Evolutionary conservation across 2,797 vertebrate species (phyloP).

Genomic region (Kryptopterus vitreolus): DNA sequence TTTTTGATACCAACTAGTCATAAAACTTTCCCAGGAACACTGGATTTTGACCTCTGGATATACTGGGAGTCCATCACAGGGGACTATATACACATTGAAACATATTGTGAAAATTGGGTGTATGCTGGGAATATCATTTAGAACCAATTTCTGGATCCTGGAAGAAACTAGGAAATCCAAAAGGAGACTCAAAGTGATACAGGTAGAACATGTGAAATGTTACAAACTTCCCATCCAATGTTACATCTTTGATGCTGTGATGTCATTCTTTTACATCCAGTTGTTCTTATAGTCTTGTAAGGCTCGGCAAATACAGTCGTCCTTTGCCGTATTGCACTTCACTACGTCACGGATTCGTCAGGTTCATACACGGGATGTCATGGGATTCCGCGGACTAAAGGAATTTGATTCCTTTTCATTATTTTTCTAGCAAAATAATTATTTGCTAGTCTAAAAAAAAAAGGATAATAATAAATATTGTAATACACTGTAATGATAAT

Average conservation of each 20-base stretch:
- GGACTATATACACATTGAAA: background rate
- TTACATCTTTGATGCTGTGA: background rate
- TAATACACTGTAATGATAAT: too few species aligned
- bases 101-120: background rate
- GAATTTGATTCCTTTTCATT: too few species aligned
- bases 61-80: too few species aligned
- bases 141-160: background rate
- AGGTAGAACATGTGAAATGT: background rate
- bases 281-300: background rate
- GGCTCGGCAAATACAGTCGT: too few species aligned
- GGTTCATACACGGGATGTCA: too few species aligned
- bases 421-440: too few species aligned
- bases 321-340: too few species aligned
- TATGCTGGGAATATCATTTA: background rate
- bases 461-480: too few species aligned
- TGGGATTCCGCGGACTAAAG: too few species aligned
- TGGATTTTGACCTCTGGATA: background rate
- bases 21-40: background rate
- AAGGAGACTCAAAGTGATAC: too few species aligned
- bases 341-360: too few species aligned
- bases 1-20: background rate
- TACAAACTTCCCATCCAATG: background rate
- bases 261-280: background rate
- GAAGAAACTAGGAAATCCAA: background rate
- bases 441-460: too few species aligned